A percentile compares a stretch with the other conserved stretches of the same genome.
These are phyloP conservation scores for Phyllopteryx taeniolatus DNA, from an alignment of 2,113 vertebrate species.

Conservation along the genomic window DNA sequence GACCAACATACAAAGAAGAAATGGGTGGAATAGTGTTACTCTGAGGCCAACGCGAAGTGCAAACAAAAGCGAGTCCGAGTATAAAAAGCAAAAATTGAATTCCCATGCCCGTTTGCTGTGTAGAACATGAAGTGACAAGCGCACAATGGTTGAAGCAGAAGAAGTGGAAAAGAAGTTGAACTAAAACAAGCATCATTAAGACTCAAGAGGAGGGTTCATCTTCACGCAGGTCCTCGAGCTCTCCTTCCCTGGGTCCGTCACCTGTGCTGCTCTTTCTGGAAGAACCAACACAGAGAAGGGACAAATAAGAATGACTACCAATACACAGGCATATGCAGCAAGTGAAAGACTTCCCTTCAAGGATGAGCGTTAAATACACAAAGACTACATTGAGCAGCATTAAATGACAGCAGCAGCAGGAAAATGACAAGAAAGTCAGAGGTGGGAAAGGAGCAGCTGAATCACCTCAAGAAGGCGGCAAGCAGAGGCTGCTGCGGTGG, in stretches of 20 bases:
- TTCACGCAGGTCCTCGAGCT: constrained; percentile 77
- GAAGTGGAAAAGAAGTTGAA: not conserved
- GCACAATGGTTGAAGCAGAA: not conserved
- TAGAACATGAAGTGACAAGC: not conserved
- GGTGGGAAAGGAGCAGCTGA: not conserved
- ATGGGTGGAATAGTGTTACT: not conserved
- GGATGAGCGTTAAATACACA: constrained; percentile 14
- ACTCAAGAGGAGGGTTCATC: constrained; percentile 73
- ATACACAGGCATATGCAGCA: not conserved
- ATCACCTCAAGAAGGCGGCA: constrained; percentile 11
- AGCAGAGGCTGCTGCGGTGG: constrained; percentile 23
- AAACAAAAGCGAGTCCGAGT: not conserved
- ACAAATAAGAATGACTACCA: not conserved
- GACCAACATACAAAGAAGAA: not conserved
- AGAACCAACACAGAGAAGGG: not conserved
- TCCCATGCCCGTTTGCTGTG: not conserved
- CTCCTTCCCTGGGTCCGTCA: constrained; percentile 70
- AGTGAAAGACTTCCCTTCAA: not conserved
- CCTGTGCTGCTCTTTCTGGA: constrained; percentile 74
- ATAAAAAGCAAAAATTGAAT: not conserved
- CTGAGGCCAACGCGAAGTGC: constrained; percentile 6
- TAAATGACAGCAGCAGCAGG: constrained; percentile 31
- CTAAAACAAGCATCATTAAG: not conserved
- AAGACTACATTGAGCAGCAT: constrained; percentile 5
- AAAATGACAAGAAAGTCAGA: constrained; percentile 14